Evolutionary conservation across 2,888 invertebrate genomes (phyloP).

Genomic region (Physocephala rufipes): DNA sequence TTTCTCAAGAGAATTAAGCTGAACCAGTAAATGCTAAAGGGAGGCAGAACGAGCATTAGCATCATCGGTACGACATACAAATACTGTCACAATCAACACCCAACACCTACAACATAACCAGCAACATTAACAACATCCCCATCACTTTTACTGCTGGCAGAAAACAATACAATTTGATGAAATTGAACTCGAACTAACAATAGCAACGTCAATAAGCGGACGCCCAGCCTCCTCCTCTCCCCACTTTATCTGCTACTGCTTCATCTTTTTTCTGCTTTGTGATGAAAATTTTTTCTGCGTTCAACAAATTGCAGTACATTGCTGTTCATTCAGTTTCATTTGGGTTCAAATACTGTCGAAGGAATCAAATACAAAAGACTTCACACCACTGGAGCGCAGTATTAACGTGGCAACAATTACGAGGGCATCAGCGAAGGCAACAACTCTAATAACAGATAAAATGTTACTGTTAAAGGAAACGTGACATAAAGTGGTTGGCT

Average conservation of each 20-base stretch:
- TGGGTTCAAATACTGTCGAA: constrained; percentile 1
- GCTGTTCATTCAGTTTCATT: background rate
- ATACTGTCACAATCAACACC: too few relatives aligned
- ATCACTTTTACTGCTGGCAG: background rate
- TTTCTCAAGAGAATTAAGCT: constrained; percentile 30
- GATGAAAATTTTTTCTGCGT: too few relatives aligned
- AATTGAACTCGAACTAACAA: background rate
- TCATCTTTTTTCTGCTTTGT: background rate
- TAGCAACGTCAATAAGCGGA: constrained; percentile 13
- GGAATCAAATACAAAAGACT: background rate
- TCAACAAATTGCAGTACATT: too few relatives aligned
- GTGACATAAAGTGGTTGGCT: too few relatives aligned
- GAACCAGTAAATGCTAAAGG: background rate
- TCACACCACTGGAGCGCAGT: background rate
- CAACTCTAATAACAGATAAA: background rate
- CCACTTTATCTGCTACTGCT: background rate
- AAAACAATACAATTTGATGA: background rate
- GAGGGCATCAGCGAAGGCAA: background rate
- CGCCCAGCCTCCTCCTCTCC: constrained; percentile 19
- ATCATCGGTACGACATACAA: too few relatives aligned
- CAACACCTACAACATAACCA: too few relatives aligned
- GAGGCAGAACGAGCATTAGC: too few relatives aligned
- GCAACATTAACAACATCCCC: too few relatives aligned
- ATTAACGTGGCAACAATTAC: background rate
- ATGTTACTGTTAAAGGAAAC: background rate